A percentile compares a stretch with the other conserved stretches of the same genome.
Evolutionary conservation across 2,797 vertebrate species (phyloP).

Genomic region (Periparus ater): DNA sequence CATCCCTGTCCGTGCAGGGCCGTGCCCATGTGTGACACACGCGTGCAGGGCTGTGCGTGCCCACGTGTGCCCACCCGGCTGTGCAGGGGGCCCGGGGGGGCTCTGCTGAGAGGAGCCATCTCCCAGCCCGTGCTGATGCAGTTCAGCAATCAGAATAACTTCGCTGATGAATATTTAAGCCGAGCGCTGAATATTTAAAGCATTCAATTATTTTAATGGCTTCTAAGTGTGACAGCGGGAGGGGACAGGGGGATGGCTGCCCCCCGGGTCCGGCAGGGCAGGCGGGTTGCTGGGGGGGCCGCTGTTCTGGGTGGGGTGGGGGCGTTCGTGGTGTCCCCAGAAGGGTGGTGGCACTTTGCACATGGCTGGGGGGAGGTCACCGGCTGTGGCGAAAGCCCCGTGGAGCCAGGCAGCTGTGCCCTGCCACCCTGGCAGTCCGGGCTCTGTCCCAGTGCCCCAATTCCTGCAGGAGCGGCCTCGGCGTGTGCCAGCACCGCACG

Average conservation of each 20-base stretch:
- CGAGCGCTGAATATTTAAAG: constrained; percentile 65
- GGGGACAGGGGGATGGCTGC: background rate
- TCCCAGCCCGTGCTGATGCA: constrained; percentile 22
- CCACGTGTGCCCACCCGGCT: background rate
- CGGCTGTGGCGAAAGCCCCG: background rate
- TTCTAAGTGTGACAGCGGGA: constrained; percentile 51
- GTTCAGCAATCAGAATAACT: constrained; percentile 62
- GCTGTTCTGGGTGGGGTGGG: background rate
- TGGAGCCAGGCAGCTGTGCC: background rate
- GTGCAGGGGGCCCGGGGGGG: background rate
- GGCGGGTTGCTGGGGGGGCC: background rate
- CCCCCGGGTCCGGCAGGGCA: background rate
- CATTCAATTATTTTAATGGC: constrained; percentile 70
- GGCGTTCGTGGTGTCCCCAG: rapidly evolving
- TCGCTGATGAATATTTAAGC: constrained; percentile 70
- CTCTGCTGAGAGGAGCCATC: background rate
- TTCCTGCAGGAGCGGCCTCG: background rate
- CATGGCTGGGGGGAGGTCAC: rapidly evolving
- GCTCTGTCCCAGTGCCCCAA: constrained; percentile 11
- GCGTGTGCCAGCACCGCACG: rapidly evolving
- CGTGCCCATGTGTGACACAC: rapidly evolving
- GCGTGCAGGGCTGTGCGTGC: rapidly evolving
- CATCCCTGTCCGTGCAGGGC: rapidly evolving
- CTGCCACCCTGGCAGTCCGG: background rate
- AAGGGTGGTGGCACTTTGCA: background rate